These are phyloP conservation scores for Drosophila parabipectinata DNA, from an alignment of 1,140 invertebrate genomes.

Conservation along the genomic window DNA sequence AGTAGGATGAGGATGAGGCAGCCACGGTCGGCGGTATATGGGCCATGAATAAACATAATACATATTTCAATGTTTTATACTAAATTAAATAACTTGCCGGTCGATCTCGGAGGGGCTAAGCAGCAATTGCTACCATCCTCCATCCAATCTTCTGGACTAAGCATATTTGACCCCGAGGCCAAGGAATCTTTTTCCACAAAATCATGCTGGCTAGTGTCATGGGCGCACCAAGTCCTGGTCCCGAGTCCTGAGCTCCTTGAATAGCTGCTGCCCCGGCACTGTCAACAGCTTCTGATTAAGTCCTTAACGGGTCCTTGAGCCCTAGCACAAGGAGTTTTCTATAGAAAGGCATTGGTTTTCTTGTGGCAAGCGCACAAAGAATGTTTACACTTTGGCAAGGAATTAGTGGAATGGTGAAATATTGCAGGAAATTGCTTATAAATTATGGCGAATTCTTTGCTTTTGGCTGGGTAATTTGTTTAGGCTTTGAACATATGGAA, in stretches of 20 bases:
- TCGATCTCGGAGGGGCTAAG: slow-evolving; percentile 49
- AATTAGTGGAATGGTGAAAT: slow-evolving; percentile 20
- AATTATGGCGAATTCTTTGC: slow-evolving; percentile 20
- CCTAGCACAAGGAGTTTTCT: slow-evolving; percentile 12
- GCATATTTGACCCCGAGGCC: slow-evolving; percentile 48
- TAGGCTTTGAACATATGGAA: not conserved
- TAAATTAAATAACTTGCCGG: slow-evolving; percentile 77
- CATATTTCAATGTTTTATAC: slow-evolving; percentile 80
- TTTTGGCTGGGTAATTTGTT: slow-evolving; percentile 7
- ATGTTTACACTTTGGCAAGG: slow-evolving; percentile 22
- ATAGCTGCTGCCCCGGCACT: slow-evolving; percentile 17
- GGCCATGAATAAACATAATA: slow-evolving; percentile 71
- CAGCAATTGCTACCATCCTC: slow-evolving; percentile 36
- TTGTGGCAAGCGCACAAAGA: slow-evolving; percentile 18
- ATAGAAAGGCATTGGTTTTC: slow-evolving; percentile 23
- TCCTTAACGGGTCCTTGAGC: slow-evolving; percentile 31
- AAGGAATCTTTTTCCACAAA: slow-evolving; percentile 12
- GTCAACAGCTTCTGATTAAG: slow-evolving; percentile 59
- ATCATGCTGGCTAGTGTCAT: slow-evolving; percentile 18
- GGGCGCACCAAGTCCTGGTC: not conserved
- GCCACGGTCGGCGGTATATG: slow-evolving; percentile 11
- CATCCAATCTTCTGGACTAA: slow-evolving; percentile 24
- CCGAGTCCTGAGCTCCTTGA: slow-evolving; percentile 14
- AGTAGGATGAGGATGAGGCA: slow-evolving; percentile 1
- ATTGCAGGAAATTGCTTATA: slow-evolving; percentile 18